Percentiles rank a stretch among this genome's conserved stretches.
phyloP scores from a whole-genome alignment of 2,797 vertebrate genomes.

The Moxostoma hubbsi region DNA sequence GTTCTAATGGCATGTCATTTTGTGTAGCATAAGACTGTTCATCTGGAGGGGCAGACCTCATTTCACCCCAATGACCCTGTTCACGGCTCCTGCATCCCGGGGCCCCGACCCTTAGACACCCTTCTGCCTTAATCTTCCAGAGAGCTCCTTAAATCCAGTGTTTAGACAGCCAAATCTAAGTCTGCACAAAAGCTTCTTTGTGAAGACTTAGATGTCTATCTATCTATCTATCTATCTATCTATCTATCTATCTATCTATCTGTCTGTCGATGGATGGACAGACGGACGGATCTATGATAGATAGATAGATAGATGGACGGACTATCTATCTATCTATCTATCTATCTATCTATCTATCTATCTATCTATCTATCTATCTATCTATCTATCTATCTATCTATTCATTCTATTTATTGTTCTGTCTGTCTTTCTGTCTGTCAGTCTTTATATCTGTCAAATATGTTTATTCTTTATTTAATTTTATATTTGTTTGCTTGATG shows the following conservation, averaged over 20 bases:
- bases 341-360: slow-evolving; percentile 31
- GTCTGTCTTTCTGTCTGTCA: background rate
- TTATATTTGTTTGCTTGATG: slow-evolving; percentile 22
- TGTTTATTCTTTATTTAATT: background rate
- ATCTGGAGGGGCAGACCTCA: slow-evolving; percentile 8
- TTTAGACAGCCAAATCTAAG: slow-evolving; percentile 45
- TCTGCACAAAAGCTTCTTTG: slow-evolving; percentile 21
- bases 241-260: no score
- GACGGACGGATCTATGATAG: no score
- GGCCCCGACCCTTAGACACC: slow-evolving; percentile 15
- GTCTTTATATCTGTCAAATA: background rate
- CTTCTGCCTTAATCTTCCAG: slow-evolving; percentile 16
- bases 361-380: background rate
- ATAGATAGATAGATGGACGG: no score
- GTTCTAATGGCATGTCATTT: slow-evolving; percentile 10
- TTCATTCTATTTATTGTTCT: no score
- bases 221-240: no score
- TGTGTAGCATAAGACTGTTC: slow-evolving; percentile 19
- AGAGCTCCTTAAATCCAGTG: slow-evolving; percentile 41
- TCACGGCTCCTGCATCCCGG: background rate
- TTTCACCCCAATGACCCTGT: slow-evolving; percentile 25
- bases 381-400: background rate
- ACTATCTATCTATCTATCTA: slow-evolving; percentile 8
- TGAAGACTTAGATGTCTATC: no score
- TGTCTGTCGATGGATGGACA: no score